Evolutionary conservation across 2,113 vertebrate species (phyloP), one percentile per base, ranked within the genome.

Genomic region (Solea senegalensis): DNA sequence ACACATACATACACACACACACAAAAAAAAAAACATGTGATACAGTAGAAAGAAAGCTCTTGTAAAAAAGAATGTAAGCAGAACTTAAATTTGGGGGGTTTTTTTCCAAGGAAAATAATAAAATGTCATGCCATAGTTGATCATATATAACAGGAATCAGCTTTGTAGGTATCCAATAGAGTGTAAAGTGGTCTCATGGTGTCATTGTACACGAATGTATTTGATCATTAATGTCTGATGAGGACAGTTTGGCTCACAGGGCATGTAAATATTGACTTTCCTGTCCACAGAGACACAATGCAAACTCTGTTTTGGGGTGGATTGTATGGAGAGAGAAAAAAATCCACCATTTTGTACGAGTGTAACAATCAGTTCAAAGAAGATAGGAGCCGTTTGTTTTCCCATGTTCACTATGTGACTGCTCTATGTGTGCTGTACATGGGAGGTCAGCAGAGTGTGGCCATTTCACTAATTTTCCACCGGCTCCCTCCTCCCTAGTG

Each of bases 391-490:
- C 14, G 8, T 62, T 62, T 73, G 16, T 61, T 61, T 57, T 64
- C 10, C 8, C 48, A 28, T 58, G 56, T 75, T 54, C 45, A 21
- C 34, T 56, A 10, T 45, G 39, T 21, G 12, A 41, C 10, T 57
- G 21, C 41, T 51, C 12, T 39, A 16, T 46, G 53, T 69, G 78
- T 50, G 9, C 51, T 62, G 46, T 65, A 69, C 69, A 74, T 54
- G 65, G 75, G 54, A 80, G 52, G 49, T 59, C 55, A 67, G 54
- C 76, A 62, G 27, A 71, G 67, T 72, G 44, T 73, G 55, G 77
- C 68, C 72, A 76, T 81, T 57, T 16, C 65, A 40, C 61, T 50
- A 8, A 11, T 78, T 84, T 83, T 86, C 76, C 76, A 59, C 61
- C 8, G 13, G 60, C 59, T 46, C 56, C 40, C 65, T 72, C 69